Evolutionary conservation across 2,888 invertebrate genomes (phyloP).

Genomic region (Ectemnius cavifrons): DNA sequence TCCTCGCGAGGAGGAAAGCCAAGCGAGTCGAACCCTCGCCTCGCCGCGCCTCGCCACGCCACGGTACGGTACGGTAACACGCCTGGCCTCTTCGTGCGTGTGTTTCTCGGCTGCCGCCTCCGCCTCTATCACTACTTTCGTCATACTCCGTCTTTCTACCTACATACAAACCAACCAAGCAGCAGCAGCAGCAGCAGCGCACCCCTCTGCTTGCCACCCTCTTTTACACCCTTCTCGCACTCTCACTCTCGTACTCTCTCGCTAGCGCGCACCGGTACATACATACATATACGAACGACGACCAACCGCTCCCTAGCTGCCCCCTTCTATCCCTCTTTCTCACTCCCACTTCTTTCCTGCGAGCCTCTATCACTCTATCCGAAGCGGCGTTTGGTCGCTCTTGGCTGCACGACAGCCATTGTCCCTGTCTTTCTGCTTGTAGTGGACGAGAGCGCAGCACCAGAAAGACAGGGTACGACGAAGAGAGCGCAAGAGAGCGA

Average conservation of each 20-base stretch:
- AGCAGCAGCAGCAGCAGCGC: too few relatives aligned
- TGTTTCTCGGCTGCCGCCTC: constrained; percentile 54
- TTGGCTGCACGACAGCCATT: constrained; percentile 24
- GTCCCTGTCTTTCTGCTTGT: constrained; percentile 7
- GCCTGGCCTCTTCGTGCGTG: constrained; percentile 36
- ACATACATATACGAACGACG: too few relatives aligned
- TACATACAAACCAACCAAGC: too few relatives aligned
- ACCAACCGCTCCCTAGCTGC: too few relatives aligned
- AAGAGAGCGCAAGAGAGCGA: not conserved
- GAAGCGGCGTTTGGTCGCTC: constrained; percentile 6
- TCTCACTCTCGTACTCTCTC: constrained; percentile 17
- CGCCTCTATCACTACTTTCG: constrained; percentile 30
- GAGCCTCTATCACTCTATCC: too few relatives aligned
- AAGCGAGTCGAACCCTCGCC: constrained; percentile 51
- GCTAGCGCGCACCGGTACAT: too few relatives aligned
- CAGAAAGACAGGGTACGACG: constrained; percentile 20
- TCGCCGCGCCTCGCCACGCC: not conserved
- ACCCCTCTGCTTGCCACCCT: constrained; percentile 19
- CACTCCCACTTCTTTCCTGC: too few relatives aligned
- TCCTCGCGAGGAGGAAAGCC: constrained; percentile 60
- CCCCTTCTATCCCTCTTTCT: too few relatives aligned
- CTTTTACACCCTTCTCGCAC: constrained; percentile 17
- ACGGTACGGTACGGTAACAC: too few relatives aligned
- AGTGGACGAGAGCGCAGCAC: not conserved
- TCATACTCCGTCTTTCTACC: not conserved